Conservation (phyloP, 1,140 invertebrate genomes). For the Elysia chlorotica region DNA sequence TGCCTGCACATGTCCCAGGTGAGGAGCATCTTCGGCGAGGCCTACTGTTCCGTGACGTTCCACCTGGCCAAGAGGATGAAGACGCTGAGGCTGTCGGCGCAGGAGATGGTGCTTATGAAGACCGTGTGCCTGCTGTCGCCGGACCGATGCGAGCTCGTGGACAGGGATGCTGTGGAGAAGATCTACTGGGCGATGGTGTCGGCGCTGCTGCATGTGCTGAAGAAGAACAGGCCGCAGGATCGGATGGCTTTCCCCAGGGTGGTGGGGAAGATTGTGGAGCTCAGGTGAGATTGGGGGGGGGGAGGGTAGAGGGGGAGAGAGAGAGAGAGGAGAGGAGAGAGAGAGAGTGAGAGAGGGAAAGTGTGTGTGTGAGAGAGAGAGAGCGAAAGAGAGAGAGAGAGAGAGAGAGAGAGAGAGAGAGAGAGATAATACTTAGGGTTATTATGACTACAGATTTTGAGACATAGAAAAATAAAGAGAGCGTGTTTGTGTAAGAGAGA, state of each 20-base stretch:
- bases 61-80: slow-evolving; percentile 28
- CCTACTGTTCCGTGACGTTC: slow-evolving; percentile 26
- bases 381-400: too few species aligned
- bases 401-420: too few species aligned
- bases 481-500: too few species aligned
- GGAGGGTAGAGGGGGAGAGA: not conserved
- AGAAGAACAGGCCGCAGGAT: slow-evolving; percentile 31
- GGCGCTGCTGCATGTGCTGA: slow-evolving; percentile 34
- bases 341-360: too few species aligned
- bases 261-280: slow-evolving; percentile 32
- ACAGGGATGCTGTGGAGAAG: slow-evolving; percentile 32
- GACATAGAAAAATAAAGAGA: too few species aligned
- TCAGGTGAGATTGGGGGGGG: not conserved
- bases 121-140: slow-evolving; percentile 37
- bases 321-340: too few species aligned
- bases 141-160: slow-evolving; percentile 34
- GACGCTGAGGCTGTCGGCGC: slow-evolving; percentile 31
- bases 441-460: too few species aligned
- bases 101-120: slow-evolving; percentile 37
- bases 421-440: too few species aligned
- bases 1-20: slow-evolving; percentile 24
- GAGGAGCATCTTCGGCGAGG: slow-evolving; percentile 29
- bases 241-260: slow-evolving; percentile 28
- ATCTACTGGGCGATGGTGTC: slow-evolving; percentile 40
- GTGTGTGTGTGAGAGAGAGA: too few species aligned